Evolutionary conservation across 1,140 invertebrate species (phyloP).

Genomic region (Chionoecetes opilio): DNA sequence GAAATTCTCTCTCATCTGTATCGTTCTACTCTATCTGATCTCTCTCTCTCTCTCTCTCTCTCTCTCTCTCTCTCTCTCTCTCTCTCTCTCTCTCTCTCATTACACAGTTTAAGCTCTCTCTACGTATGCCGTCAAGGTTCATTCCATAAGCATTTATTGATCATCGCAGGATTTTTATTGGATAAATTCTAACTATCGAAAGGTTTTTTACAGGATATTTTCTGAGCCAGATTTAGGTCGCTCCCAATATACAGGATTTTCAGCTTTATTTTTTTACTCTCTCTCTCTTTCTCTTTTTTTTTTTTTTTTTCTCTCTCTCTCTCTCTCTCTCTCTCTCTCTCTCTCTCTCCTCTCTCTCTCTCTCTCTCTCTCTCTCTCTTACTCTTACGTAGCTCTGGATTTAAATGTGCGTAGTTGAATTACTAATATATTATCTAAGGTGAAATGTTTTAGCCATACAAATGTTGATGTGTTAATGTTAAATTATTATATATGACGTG

Average conservation of each 20-base stretch:
- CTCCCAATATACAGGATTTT: neutral
- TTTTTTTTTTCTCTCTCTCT: slow-evolving; percentile 49
- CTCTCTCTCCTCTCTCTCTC: neutral
- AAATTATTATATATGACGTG: no score
- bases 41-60: no score
- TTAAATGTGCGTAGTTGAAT: no score
- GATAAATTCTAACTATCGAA: neutral
- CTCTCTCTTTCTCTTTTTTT: neutral
- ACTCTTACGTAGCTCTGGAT: neutral
- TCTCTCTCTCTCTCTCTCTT: slow-evolving; percentile 45
- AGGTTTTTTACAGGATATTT: neutral
- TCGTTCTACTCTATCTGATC: no score
- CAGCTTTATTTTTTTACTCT: neutral
- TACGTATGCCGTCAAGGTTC: no score
- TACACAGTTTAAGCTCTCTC: no score
- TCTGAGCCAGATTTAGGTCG: slow-evolving; percentile 2
- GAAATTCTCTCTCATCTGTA: no score
- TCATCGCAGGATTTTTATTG: no score
- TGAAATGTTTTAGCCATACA: neutral
- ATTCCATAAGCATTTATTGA: no score
- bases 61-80: slow-evolving; percentile 59
- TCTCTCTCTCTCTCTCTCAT: slow-evolving; percentile 31
- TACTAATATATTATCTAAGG: neutral
- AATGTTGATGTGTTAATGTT: no score
- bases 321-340: neutral